Percentiles rank a stretch among this genome's conserved stretches.
Conservation (phyloP, 2,113 vertebrate species). For the Mus pahari region DNA sequence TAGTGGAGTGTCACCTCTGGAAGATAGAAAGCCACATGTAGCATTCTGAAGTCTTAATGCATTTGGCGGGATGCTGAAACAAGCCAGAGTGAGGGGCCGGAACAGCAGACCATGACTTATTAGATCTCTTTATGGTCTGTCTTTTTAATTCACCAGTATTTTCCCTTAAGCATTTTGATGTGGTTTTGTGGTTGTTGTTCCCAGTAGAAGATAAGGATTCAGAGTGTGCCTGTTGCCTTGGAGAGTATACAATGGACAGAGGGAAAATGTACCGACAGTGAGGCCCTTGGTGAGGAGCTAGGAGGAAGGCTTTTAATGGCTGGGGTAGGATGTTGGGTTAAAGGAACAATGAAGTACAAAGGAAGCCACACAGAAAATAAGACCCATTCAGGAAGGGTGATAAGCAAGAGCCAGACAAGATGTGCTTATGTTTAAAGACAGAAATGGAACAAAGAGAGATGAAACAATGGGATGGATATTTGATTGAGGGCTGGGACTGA, state of each 20-base stretch:
- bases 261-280: background rate
- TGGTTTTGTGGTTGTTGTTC: conserved; percentile 8
- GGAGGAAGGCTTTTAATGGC: background rate
- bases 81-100: conserved; percentile 27
- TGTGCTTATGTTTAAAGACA: background rate
- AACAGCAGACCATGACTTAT: background rate
- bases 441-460: background rate
- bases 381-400: background rate
- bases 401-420: background rate
- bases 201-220: conserved; percentile 21
- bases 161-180: conserved; percentile 9
- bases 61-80: conserved; percentile 59
- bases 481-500: background rate
- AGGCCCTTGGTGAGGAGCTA: background rate
- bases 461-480: background rate
- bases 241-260: background rate
- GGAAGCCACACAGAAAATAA: too few species aligned
- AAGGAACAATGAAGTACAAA: background rate
- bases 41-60: conserved; percentile 46
- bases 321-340: background rate
- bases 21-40: conserved; percentile 15
- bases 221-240: background rate
- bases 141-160: conserved; percentile 60
- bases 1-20: conserved; percentile 26
- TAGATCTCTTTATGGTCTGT: conserved; percentile 54